Conservation (phyloP, 1,140 invertebrate species). For the Cryptotermes secundus region DNA sequence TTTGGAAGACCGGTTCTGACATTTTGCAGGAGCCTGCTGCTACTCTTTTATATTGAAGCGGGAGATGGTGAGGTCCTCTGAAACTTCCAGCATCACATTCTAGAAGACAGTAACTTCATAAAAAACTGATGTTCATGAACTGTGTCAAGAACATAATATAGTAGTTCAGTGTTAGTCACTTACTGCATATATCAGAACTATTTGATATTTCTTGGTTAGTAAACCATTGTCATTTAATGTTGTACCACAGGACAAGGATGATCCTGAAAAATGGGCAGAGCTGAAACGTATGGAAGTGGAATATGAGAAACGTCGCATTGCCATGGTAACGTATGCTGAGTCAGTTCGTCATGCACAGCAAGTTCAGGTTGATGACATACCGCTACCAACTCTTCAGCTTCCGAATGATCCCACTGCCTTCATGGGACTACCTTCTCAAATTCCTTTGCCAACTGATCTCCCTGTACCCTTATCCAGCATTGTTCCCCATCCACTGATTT, state of each 20-base stretch:
- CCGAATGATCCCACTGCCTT: slow-evolving; percentile 37
- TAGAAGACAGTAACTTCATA: too few species aligned
- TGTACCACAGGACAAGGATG: slow-evolving; percentile 83
- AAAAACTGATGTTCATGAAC: too few species aligned
- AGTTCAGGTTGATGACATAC: slow-evolving; percentile 96
- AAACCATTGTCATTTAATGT: slow-evolving; percentile 23
- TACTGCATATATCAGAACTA: not conserved
- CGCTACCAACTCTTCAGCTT: slow-evolving; percentile 68
- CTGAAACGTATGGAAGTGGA: slow-evolving; percentile 87
- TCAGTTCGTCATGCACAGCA: slow-evolving; percentile 93
- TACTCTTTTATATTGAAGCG: too few species aligned
- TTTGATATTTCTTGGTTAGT: slow-evolving; percentile 20
- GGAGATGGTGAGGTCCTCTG: too few species aligned
- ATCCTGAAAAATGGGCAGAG: slow-evolving; percentile 90
- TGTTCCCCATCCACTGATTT: slow-evolving; percentile 44
- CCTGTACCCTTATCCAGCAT: slow-evolving; percentile 55
- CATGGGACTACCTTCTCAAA: slow-evolving; percentile 65
- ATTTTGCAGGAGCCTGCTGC: too few species aligned
- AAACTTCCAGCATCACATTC: too few species aligned
- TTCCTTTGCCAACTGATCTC: slow-evolving; percentile 71
- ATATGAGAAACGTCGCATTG: slow-evolving; percentile 85
- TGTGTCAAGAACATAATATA: too few species aligned
- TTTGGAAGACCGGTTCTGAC: too few species aligned
- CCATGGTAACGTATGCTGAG: slow-evolving; percentile 90
- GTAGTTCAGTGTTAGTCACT: not conserved